Percentiles rank a stretch among this genome's conserved stretches.
Evolutionary conservation across 2,113 vertebrate genomes (phyloP).

Genomic region (Antigone vipio): DNA sequence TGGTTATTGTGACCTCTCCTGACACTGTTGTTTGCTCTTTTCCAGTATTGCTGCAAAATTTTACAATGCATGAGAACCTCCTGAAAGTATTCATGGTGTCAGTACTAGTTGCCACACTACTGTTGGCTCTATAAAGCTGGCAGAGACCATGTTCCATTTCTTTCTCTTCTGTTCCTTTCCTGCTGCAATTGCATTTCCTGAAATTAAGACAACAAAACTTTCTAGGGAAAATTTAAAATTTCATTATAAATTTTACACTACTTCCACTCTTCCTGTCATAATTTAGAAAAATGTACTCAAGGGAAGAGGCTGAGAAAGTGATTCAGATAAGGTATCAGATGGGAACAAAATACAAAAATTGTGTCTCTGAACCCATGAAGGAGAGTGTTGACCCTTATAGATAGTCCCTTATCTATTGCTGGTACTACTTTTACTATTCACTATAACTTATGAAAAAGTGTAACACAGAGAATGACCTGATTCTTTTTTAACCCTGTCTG

Average conservation of each 20-base stretch:
- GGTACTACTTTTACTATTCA: neutral
- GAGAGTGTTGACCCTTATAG: accelerated
- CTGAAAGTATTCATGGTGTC: neutral
- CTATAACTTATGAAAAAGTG: neutral
- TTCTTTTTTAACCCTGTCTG: neutral
- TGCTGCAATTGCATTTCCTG: neutral
- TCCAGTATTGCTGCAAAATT: neutral
- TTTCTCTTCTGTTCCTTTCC: neutral
- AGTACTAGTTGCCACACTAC: neutral
- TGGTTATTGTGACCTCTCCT: neutral
- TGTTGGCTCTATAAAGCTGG: neutral
- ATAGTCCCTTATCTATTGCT: neutral
- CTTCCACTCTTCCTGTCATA: neutral
- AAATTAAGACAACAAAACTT: neutral
- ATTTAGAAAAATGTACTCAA: slow-evolving; percentile 22
- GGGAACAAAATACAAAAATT: neutral
- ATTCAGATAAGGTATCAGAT: slow-evolving; percentile 17
- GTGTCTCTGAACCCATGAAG: neutral
- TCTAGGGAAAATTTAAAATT: neutral
- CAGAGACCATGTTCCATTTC: neutral
- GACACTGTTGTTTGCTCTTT: neutral
- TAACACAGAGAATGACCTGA: neutral
- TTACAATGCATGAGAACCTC: neutral
- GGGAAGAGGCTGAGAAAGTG: neutral
- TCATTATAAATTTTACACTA: neutral